phyloP scores from a whole-genome alignment of 2,888 invertebrate species.

The Diploptera punctata region DNA sequence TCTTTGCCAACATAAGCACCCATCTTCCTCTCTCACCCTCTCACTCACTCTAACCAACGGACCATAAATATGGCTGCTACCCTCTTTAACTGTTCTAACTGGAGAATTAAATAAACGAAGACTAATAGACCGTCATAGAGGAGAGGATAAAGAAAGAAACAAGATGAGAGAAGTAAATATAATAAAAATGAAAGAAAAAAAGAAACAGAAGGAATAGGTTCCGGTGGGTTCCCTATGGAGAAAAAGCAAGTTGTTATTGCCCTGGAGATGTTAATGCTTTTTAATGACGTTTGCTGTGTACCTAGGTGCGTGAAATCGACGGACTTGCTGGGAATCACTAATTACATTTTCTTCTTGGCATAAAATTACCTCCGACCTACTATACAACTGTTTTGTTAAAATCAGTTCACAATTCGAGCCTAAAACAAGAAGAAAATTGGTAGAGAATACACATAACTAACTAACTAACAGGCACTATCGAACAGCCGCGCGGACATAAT shows the following conservation, averaged over 20 bases:
- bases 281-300: constrained; percentile 28
- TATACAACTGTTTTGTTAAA: too few species aligned
- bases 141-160: neutral
- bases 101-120: constrained; percentile 7
- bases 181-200: constrained; percentile 13
- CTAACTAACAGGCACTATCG: too few species aligned
- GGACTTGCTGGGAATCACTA: neutral
- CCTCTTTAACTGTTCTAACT: neutral
- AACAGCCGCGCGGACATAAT: too few species aligned
- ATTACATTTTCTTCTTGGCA: constrained; percentile 2
- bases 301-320: constrained; percentile 21
- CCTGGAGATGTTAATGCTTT: constrained; percentile 18
- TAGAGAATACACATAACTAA: too few species aligned
- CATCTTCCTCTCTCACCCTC: constrained; percentile 26
- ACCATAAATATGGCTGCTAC: constrained; percentile 42
- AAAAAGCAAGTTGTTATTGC: neutral
- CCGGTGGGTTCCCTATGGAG: neutral
- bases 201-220: constrained; percentile 15
- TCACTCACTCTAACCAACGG: constrained; percentile 25
- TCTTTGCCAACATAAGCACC: neutral
- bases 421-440: too few species aligned
- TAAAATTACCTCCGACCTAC: neutral
- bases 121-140: constrained; percentile 15
- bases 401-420: too few species aligned
- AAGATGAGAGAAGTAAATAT: neutral